Evolutionary conservation across 1,140 invertebrate species (phyloP).

Genomic region (Aphis gossypii): DNA sequence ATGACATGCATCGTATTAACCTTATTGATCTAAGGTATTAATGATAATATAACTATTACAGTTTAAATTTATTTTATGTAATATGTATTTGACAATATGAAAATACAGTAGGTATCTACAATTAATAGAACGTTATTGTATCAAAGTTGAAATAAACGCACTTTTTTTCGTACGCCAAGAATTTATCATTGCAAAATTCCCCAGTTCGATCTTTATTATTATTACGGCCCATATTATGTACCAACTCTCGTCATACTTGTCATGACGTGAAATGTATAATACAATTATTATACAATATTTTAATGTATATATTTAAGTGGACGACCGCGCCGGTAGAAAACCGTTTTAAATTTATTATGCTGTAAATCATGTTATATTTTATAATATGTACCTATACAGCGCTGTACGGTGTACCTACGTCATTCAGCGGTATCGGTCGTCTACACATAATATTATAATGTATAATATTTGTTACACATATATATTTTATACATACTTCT

Average conservation of each 20-base stretch:
- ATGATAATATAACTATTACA: too few species aligned
- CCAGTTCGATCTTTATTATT: background rate
- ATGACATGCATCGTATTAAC: too few species aligned
- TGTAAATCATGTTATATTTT: background rate
- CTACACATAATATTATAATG: background rate
- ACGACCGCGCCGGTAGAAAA: background rate
- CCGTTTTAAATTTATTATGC: slow-evolving; percentile 26
- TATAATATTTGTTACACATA: background rate
- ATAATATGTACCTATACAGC: background rate
- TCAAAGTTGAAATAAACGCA: background rate
- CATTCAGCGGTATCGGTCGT: background rate
- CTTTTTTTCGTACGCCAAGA: background rate
- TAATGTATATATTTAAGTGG: background rate
- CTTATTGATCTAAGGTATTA: too few species aligned
- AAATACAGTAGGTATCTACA: too few species aligned
- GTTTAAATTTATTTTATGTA: too few species aligned
- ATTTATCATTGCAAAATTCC: background rate
- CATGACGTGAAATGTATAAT: background rate
- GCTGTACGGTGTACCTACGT: background rate
- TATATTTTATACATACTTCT: background rate
- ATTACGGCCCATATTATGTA: slow-evolving; percentile 5
- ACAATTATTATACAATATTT: background rate
- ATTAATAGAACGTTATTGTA: too few species aligned
- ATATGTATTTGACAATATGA: too few species aligned
- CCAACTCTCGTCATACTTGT: background rate